Evolutionary conservation across 2,888 invertebrate genomes (phyloP).

Genomic region (Amiota communis): DNA sequence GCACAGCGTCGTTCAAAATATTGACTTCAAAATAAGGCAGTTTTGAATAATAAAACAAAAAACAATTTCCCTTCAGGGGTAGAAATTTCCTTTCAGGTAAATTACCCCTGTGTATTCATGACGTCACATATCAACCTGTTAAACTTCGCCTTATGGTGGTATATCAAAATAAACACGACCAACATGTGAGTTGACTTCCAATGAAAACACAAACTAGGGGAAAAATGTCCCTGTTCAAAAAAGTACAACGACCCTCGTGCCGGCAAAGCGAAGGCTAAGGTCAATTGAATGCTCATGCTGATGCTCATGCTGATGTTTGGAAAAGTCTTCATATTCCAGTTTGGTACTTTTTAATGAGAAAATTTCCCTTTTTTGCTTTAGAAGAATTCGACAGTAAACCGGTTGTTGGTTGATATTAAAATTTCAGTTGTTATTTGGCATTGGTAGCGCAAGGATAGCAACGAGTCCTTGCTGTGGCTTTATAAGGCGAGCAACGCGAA

Average conservation of each 20-base stretch:
- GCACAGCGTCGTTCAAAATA: conserved; percentile 40
- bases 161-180: conserved; percentile 20
- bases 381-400: neutral
- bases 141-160: too few species aligned
- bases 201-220: conserved; percentile 25
- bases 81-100: neutral
- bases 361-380: conserved; percentile 6
- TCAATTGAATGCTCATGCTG: conserved; percentile 52
- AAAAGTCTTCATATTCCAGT: conserved; percentile 37
- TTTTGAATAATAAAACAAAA: neutral
- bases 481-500: neutral
- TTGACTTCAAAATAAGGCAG: conserved; percentile 5
- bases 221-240: conserved; percentile 18
- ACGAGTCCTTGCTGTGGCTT: conserved; percentile 1
- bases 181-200: conserved; percentile 27
- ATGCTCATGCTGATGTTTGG: conserved; percentile 34
- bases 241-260: conserved; percentile 45
- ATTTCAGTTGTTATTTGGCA: conserved; percentile 47
- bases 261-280: conserved; percentile 67
- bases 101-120: conserved; percentile 42
- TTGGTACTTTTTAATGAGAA: conserved; percentile 34
- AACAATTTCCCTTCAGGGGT: conserved; percentile 9
- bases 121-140: conserved; percentile 60
- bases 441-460: conserved; percentile 53
- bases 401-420: conserved; percentile 27